Conservation (phyloP, 2,888 invertebrate genomes). For the Andrena marginata region DNA sequence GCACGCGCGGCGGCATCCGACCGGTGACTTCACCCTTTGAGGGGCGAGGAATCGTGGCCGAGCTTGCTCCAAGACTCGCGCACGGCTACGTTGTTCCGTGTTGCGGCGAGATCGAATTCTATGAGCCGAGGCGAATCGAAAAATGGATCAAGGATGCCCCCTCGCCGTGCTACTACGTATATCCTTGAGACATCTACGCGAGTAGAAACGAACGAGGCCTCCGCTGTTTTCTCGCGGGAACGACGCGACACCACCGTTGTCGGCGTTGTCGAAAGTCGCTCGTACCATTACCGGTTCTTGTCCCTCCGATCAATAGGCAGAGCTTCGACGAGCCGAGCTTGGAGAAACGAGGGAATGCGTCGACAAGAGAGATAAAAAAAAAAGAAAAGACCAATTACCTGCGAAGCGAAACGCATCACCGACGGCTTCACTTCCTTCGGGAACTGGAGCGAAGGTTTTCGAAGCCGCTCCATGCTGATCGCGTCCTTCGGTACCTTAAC, state of each 20-base stretch:
- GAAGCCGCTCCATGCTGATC: background rate
- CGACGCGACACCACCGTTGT: background rate
- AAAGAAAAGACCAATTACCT: slow-evolving; percentile 56
- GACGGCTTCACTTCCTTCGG: slow-evolving; percentile 59
- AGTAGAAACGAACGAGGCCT: slow-evolving; percentile 38
- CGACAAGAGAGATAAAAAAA: background rate
- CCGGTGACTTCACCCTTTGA: background rate
- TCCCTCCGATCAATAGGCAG: background rate
- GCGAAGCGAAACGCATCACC: slow-evolving; percentile 36
- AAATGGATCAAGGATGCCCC: slow-evolving; percentile 62
- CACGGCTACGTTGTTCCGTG: background rate
- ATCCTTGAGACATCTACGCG: slow-evolving; percentile 54
- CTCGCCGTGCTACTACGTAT: slow-evolving; percentile 9
- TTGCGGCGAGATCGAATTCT: slow-evolving; percentile 15
- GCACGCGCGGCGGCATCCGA: slow-evolving; percentile 22
- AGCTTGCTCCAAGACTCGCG: background rate
- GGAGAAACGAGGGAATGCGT: background rate
- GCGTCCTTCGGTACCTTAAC: slow-evolving; percentile 56
- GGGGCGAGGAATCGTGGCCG: background rate
- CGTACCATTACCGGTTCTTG: background rate
- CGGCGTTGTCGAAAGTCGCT: slow-evolving; percentile 2
- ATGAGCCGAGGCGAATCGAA: slow-evolving; percentile 28
- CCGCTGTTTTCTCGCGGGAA: slow-evolving; percentile 19
- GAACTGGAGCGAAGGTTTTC: slow-evolving; percentile 53
- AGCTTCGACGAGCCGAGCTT: background rate